Conservation (phyloP, 2,797 vertebrate species). For the Enteromius thamalakanensis region DNA sequence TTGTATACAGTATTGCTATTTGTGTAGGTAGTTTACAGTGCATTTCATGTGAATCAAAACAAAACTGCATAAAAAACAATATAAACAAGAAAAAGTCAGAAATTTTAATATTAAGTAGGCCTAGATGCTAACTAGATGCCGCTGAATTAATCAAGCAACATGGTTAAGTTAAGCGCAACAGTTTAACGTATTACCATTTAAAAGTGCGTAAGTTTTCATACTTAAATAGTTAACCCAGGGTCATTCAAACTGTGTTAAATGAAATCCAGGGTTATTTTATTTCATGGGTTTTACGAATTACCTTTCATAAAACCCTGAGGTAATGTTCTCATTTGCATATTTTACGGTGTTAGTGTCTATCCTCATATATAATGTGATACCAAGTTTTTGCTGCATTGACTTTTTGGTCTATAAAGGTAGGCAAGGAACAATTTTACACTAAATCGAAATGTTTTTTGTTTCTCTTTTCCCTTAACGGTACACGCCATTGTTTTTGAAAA, state of each 20-base stretch:
- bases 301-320: not conserved
- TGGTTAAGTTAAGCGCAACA: not conserved
- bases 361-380: not conserved
- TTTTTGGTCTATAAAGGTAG: not conserved
- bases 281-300: not conserved
- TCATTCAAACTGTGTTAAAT: not conserved
- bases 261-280: not conserved
- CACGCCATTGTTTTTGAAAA: too few relatives aligned
- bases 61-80: not conserved
- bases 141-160: not conserved
- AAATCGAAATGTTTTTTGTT: too few relatives aligned
- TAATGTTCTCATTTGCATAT: not conserved
- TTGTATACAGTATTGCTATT: not conserved
- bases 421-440: too few relatives aligned
- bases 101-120: not conserved
- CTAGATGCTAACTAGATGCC: not conserved
- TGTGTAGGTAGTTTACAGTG: not conserved
- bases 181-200: not conserved
- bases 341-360: not conserved
- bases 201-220: not conserved
- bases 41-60: not conserved
- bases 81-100: not conserved
- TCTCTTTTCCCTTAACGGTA: too few relatives aligned
- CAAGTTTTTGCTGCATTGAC: not conserved
- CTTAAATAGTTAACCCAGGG: not conserved